Percentiles rank a stretch among this genome's conserved stretches.
These are phyloP conservation scores for Operophtera brumata DNA, from an alignment of 2,888 invertebrate genomes.

Conservation along the genomic window DNA sequence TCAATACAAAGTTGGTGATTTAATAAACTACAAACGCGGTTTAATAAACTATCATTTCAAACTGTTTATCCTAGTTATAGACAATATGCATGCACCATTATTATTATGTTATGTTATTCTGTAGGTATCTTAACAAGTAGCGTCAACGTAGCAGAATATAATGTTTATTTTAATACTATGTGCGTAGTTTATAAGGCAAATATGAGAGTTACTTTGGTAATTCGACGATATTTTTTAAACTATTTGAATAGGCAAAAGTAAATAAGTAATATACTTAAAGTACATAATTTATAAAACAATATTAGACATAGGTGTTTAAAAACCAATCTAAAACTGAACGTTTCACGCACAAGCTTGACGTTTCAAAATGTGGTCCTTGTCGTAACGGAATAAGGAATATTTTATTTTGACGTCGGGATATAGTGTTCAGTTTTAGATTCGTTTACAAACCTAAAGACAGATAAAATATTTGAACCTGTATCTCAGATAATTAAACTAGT, in stretches of 20 bases:
- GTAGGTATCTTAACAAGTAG: slow-evolving; percentile 1
- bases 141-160: neutral
- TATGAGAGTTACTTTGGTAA: slow-evolving; percentile 11
- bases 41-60: slow-evolving; percentile 9
- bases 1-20: neutral
- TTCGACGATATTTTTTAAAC: slow-evolving; percentile 3
- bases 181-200: slow-evolving; percentile 23
- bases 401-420: too few relatives aligned
- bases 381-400: too few relatives aligned
- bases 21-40: neutral
- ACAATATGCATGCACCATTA: slow-evolving; percentile 20
- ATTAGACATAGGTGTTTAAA: neutral
- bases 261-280: neutral
- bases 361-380: too few relatives aligned
- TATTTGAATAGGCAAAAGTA: neutral
- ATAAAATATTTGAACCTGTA: too few relatives aligned
- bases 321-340: too few relatives aligned
- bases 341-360: too few relatives aligned
- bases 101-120: slow-evolving; percentile 6
- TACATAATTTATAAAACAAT: slow-evolving; percentile 3
- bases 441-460: neutral
- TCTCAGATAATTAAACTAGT: too few relatives aligned
- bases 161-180: slow-evolving; percentile 4
- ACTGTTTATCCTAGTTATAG: slow-evolving; percentile 9
- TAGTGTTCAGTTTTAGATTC: too few relatives aligned